Conservation (phyloP, 2,113 vertebrate species). For the Andinoacara biseriatus region DNA sequence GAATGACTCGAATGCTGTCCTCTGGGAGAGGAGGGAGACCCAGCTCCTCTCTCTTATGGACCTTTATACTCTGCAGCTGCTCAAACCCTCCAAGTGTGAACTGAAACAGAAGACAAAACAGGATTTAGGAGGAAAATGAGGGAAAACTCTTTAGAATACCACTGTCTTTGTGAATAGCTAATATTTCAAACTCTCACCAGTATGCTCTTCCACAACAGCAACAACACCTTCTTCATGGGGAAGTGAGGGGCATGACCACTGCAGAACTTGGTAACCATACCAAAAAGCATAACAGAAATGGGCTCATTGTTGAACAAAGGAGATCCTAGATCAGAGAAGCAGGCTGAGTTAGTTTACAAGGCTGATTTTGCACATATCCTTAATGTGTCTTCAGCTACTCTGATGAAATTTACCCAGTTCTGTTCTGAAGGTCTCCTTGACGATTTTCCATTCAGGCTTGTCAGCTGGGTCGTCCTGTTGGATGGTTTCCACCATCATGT, state of each 20-base stretch:
- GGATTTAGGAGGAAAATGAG: not conserved
- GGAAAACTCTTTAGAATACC: not conserved
- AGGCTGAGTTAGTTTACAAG: not conserved
- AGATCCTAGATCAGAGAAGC: slow-evolving; percentile 80
- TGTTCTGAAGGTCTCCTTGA: slow-evolving; percentile 90
- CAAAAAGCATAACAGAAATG: slow-evolving; percentile 95
- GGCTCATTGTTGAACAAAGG: slow-evolving; percentile 93
- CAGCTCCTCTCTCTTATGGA: slow-evolving; percentile 85
- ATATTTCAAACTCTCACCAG: slow-evolving; percentile 83
- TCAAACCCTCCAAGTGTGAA: slow-evolving; percentile 96
- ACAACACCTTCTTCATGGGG: slow-evolving; percentile 96
- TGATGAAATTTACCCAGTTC: slow-evolving; percentile 86
- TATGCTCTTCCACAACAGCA: slow-evolving; percentile 95
- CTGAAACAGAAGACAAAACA: slow-evolving; percentile 69
- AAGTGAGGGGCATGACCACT: slow-evolving; percentile 96
- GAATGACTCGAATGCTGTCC: slow-evolving; percentile 95
- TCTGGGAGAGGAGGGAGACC: slow-evolving; percentile 91
- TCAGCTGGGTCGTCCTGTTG: slow-evolving; percentile 91
- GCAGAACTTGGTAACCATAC: slow-evolving; percentile 98
- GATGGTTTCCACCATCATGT: slow-evolving; percentile 94
- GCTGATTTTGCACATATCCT: not conserved
- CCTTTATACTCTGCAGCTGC: slow-evolving; percentile 92
- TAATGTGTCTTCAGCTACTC: not conserved
- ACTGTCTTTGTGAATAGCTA: not conserved
- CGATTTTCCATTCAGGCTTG: slow-evolving; percentile 88